phyloP scores from a whole-genome alignment of 2,797 vertebrate species.

The Nothura maculosa region DNA sequence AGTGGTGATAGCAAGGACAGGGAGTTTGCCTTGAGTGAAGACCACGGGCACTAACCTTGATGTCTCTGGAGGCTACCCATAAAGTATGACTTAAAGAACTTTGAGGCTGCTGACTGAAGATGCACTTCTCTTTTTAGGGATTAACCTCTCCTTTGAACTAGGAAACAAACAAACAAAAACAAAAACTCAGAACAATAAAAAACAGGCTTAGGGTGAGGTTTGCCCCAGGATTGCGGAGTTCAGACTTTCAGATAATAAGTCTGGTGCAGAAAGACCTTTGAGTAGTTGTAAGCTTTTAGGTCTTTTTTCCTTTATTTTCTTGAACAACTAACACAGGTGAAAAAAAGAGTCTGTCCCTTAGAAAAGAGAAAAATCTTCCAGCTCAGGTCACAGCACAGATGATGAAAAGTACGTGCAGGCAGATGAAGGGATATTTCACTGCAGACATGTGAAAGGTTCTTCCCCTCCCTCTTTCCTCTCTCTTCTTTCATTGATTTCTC shows the following conservation, averaged over 20 bases:
- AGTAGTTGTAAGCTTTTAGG: background rate
- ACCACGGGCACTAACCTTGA: background rate
- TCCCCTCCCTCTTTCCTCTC: constrained; percentile 23
- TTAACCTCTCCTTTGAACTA: constrained; percentile 62
- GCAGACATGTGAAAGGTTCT: background rate
- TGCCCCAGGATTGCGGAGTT: constrained; percentile 20
- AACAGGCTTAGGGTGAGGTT: constrained; percentile 32
- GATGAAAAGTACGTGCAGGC: constrained; percentile 61
- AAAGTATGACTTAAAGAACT: constrained; percentile 4
- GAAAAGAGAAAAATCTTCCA: background rate
- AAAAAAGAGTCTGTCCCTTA: background rate
- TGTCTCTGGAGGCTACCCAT: background rate
- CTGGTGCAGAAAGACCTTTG: background rate
- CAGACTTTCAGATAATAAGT: constrained; percentile 31
- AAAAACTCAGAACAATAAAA: constrained; percentile 62
- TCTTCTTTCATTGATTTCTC: constrained; percentile 68
- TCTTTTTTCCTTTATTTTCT: constrained; percentile 26
- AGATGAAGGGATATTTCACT: constrained; percentile 49
- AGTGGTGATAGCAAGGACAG: background rate
- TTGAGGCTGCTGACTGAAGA: background rate
- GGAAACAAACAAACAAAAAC: background rate
- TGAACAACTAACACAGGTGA: background rate
- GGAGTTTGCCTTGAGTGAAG: background rate
- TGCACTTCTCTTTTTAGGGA: constrained; percentile 19
- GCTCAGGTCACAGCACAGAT: constrained; percentile 24